Conservation (phyloP, 2,888 invertebrate genomes). For the Leptinotarsa juncta region DNA sequence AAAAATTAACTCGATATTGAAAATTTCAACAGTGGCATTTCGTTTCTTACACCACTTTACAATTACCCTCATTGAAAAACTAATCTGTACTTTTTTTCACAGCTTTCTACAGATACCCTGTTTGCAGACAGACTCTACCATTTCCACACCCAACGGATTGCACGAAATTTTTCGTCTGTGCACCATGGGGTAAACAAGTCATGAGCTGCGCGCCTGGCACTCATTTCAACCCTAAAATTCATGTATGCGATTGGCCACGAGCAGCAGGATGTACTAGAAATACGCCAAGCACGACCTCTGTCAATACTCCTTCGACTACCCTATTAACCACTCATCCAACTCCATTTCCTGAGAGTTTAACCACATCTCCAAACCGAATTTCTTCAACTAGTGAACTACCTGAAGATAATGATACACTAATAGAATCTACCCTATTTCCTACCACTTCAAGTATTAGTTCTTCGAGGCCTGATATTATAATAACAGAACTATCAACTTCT, state of each 20-base stretch:
- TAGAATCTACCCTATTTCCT: no score
- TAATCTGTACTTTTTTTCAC: background rate
- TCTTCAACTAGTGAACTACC: no score
- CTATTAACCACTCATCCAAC: background rate
- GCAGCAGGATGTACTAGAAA: constrained; percentile 34
- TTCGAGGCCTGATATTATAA: no score
- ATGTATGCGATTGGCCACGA: constrained; percentile 13
- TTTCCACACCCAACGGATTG: constrained; percentile 26
- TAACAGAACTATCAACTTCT: constrained; percentile 3
- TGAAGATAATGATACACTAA: no score
- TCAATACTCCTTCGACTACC: background rate
- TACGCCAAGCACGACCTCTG: constrained; percentile 31
- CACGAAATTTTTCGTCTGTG: constrained; percentile 35
- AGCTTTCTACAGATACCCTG: constrained; percentile 10
- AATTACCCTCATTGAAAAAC: no score
- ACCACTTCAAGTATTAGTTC: no score
- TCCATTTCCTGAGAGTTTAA: background rate
- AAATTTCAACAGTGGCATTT: no score
- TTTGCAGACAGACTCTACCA: background rate
- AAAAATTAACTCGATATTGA: no score
- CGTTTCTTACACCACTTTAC: no score
- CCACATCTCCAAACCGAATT: background rate
- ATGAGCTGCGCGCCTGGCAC: constrained; percentile 39
- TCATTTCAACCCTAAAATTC: constrained; percentile 36
- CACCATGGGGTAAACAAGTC: constrained; percentile 32